Conservation (phyloP, 2,113 vertebrate species). For the Perca schrenkii region DNA sequence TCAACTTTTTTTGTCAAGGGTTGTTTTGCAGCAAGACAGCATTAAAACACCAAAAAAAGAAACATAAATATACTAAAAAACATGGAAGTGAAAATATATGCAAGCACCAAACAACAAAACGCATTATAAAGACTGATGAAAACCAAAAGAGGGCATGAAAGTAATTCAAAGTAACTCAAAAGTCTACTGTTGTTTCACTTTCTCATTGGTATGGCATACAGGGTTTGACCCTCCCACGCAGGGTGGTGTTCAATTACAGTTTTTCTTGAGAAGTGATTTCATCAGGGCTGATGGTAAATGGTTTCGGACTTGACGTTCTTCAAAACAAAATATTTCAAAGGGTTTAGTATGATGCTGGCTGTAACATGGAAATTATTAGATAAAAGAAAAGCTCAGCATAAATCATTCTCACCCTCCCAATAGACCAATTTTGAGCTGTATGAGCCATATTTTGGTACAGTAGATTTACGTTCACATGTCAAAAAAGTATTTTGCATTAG, state of each 20-base stretch:
- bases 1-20: no score
- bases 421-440: no score
- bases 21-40: background rate
- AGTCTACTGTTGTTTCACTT: background rate
- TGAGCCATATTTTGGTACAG: background rate
- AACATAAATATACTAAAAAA: background rate
- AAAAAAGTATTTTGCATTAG: background rate
- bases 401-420: background rate
- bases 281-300: background rate
- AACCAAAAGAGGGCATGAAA: background rate
- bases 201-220: background rate
- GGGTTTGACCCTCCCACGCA: background rate
- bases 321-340: background rate
- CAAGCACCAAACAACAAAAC: background rate
- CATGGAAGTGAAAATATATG: background rate
- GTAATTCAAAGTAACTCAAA: background rate
- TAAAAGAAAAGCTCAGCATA: no score
- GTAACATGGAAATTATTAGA: background rate
- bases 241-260: background rate
- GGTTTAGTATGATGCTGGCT: background rate
- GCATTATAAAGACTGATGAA: background rate
- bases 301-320: background rate
- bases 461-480: no score
- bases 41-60: background rate
- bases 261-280: slow-evolving; percentile 23